phyloP scores from a whole-genome alignment of 2,888 invertebrate species.

The Drosophila putrida region DNA sequence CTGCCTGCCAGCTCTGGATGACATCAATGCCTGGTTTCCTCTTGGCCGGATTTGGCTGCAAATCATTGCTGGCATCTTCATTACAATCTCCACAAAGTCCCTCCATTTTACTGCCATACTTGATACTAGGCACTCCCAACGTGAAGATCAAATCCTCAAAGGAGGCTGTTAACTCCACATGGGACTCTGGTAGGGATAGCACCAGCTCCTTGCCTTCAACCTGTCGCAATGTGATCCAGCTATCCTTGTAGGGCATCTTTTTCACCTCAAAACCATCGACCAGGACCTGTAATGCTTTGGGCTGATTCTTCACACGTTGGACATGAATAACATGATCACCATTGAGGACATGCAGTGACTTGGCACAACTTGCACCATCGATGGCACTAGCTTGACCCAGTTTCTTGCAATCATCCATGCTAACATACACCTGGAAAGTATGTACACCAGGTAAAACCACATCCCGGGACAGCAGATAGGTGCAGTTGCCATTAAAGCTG shows the following conservation, averaged over 20 bases:
- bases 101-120: slow-evolving; percentile 90
- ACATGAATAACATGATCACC: slow-evolving; percentile 88
- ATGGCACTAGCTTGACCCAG: slow-evolving; percentile 72
- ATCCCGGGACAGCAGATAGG: slow-evolving; percentile 91
- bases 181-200: slow-evolving; percentile 89
- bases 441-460: slow-evolving; percentile 86
- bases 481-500: slow-evolving; percentile 93
- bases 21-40: slow-evolving; percentile 82
- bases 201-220: slow-evolving; percentile 88
- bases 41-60: slow-evolving; percentile 86
- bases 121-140: slow-evolving; percentile 90
- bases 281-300: slow-evolving; percentile 79
- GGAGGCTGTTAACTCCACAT: slow-evolving; percentile 88
- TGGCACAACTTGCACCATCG: slow-evolving; percentile 87
- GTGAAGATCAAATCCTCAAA: slow-evolving; percentile 86
- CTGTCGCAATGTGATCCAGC: slow-evolving; percentile 88
- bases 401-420: slow-evolving; percentile 89
- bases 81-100: slow-evolving; percentile 93
- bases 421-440: slow-evolving; percentile 88
- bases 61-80: slow-evolving; percentile 87
- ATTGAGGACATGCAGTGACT: slow-evolving; percentile 89
- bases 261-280: slow-evolving; percentile 84
- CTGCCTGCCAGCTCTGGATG: slow-evolving; percentile 87
- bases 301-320: slow-evolving; percentile 84
- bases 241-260: slow-evolving; percentile 86